Base-by-base conservation (phyloP, 92 coral and sea anemone genomes). In the Porites divaricata region DNA sequence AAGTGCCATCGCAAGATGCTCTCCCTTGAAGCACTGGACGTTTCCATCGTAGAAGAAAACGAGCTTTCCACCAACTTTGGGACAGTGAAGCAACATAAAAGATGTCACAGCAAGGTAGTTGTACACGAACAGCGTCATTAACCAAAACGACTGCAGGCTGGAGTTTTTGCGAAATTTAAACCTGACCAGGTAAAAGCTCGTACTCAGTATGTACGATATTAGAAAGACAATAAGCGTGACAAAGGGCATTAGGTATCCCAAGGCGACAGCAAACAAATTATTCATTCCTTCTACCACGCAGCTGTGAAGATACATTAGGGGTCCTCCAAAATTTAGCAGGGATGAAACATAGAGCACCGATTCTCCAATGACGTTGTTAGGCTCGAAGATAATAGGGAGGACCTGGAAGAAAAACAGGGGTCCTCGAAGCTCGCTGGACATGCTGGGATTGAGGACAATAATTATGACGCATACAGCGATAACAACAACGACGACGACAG, bases 351-450 rank as follows among this genome's bases (percentile, higher is more conserved):
- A 83, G 67, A 83, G 11, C 23, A 95, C 94, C 8, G 89, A 76
- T 10, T 70, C 56, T n/a, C 95, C 98, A 48, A 92, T 96, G n/a
- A 75, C 70, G 23, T 79, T 89, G 67, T 76, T 89, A 1, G 97
- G 98, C 19, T 82, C 68, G 49, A 95, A 91, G 45, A 97, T 77
- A 61, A 95, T 92, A 12, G 99, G 98, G 56, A 97, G 93, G 65
- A 97, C 92, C 78, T 97, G 99, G 79, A 97, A 97, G 75, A 95
- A 95, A 83, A 97, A 97, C 68, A 97, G 86, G 23, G 99, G 99
- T 6, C 98, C 99, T 7, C 98, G 97, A 16, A 97, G 97, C 21
- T 93, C 98, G 67, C 91, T 97, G 50, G 96, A 90, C 85, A 97
- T 88, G 20, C 95, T 94, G 61, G 96, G 97, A 88, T 97, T 97